Base-by-base conservation (phyloP, 2,113 vertebrate species). In the Ia io region DNA sequence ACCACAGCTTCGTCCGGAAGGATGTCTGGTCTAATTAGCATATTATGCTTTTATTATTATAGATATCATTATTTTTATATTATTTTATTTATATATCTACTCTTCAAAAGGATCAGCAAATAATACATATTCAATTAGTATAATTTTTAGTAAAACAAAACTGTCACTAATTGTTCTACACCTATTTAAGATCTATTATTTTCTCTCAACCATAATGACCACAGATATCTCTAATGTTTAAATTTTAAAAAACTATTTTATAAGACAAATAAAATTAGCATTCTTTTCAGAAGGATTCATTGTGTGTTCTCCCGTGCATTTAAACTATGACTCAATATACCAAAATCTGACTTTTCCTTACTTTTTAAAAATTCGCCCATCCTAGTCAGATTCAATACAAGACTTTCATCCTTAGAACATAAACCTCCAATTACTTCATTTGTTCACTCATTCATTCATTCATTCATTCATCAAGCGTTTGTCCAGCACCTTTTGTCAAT, bases 311-410 rank as follows among this genome's bases (percentile, higher is more conserved):
- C 25, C 23, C 6, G 3, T 63, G 0, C 9, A 80, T 77, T 70
- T 74, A 79, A 91, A 91, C 20, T 70, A 86, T 88, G 23, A 74
- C 30, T 91, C 70, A 40, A 28, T 70, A 35, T 25, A 76, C 14
- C 56, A 94, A 94, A 96, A 93, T 32, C 40, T 70, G 20, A 74
- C 23, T 71, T 84, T 84, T n/a, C 6, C n/a, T 53, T 13, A 67
- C 25, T 78, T 85, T 94, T 85, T 67, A 2, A 76, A 82, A 74
- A 59, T 32, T 61, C 11, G 6, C 28, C 25, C 17, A 83, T 71
- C 35, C 30, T 76, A 73, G 11, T 88, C 20, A 61, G 13, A 71
- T 53, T 61, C 5, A 73, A 10, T 56, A 67, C 78, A 25, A 87
- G 11, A 37, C 5, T 86, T 37, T 37, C 63, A 89, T 44, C 67